A percentile compares a stretch with the other conserved stretches of the same genome.
phyloP scores from a whole-genome alignment of 1,140 invertebrate genomes.

The Plutomurus gul region DNA sequence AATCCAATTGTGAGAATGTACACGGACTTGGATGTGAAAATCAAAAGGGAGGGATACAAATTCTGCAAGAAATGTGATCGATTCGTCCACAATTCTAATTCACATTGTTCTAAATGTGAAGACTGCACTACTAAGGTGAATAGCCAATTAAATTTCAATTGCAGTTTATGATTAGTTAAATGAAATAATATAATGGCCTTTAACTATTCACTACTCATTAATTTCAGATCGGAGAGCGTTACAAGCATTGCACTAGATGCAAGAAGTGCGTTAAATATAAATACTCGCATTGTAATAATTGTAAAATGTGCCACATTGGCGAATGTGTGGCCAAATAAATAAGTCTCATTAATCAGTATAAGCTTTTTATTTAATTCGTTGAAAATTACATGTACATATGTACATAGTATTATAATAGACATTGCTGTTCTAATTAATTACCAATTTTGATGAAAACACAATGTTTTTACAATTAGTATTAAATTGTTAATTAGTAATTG shows the following conservation, averaged over 20 bases:
- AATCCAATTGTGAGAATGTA: neutral
- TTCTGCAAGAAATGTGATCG: constrained; percentile 22
- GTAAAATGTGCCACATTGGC: neutral
- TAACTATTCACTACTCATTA: neutral
- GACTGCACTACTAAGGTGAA: constrained; percentile 29
- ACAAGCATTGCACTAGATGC: constrained; percentile 17
- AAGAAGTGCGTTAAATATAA: constrained; percentile 22
- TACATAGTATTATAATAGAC: no score
- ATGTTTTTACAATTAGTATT: no score
- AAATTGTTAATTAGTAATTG: no score
- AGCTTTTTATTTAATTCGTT: no score
- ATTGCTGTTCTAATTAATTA: no score
- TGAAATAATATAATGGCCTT: neutral
- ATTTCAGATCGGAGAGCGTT: constrained; percentile 2
- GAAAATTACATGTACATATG: no score
- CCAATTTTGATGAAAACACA: no score
- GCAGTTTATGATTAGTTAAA: neutral
- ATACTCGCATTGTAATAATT: neutral
- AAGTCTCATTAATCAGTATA: no score
- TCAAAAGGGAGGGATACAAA: neutral
- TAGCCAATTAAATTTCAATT: neutral
- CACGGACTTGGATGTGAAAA: neutral
- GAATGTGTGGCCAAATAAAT: neutral
- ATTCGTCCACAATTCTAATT: constrained; percentile 31
- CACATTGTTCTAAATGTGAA: constrained; percentile 6